phyloP scores from a whole-genome alignment of 2,797 vertebrate genomes.

The Scleropages formosus region DNA sequence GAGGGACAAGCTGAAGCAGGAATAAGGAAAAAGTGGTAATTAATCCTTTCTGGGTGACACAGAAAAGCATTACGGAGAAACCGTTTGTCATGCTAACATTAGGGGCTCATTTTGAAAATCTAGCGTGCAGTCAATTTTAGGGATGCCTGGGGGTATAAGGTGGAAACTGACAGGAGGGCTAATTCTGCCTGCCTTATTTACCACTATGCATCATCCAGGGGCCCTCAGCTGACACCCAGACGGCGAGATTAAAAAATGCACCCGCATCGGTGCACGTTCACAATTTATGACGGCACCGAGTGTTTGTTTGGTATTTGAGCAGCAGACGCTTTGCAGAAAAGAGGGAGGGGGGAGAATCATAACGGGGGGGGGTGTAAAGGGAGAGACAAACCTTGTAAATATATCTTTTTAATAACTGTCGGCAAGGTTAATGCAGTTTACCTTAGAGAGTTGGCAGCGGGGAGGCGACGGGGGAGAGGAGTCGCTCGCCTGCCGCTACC shows the following conservation, averaged over 20 bases:
- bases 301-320: constrained; percentile 84
- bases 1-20: constrained; percentile 71
- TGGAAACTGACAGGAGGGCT: constrained; percentile 91
- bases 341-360: constrained; percentile 32
- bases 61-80: constrained; percentile 79
- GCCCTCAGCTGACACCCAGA: constrained; percentile 85
- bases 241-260: constrained; percentile 82
- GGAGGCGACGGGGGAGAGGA: constrained; percentile 76
- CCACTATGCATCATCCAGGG: constrained; percentile 94
- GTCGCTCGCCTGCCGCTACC: constrained; percentile 88
- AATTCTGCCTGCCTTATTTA: constrained; percentile 98
- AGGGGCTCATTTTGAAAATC: constrained; percentile 99
- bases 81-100: constrained; percentile 95
- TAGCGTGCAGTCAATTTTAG: constrained; percentile 99
- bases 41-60: constrained; percentile 88
- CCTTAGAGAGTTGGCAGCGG: constrained; percentile 86
- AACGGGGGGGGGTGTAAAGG: constrained; percentile 44
- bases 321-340: constrained; percentile 66
- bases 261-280: constrained; percentile 80
- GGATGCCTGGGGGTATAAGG: constrained; percentile 92
- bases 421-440: constrained; percentile 98
- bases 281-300: constrained; percentile 87
- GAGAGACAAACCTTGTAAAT: constrained; percentile 84
- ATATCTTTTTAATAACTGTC: constrained; percentile 97
- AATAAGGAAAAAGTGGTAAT: constrained; percentile 88